Conservation (phyloP, 2,113 vertebrate species). For the Mormyrus lacerda region DNA sequence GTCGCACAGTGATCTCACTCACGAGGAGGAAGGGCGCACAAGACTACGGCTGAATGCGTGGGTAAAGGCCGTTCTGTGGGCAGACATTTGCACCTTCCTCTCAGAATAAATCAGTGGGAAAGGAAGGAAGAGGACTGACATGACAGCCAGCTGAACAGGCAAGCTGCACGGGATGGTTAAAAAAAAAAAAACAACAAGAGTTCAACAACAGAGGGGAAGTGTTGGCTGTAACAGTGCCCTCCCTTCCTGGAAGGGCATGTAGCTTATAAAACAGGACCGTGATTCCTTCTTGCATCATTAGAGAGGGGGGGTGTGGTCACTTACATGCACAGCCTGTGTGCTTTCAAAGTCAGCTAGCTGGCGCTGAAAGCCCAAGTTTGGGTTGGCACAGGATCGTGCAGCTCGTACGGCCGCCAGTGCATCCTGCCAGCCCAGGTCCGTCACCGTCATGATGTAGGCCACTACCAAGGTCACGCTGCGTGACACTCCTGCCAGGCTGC, state of each 20-base stretch:
- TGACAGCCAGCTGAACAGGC: not conserved
- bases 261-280: not conserved
- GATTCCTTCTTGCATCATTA: not conserved
- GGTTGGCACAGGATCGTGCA: conserved; percentile 77
- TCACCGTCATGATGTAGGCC: conserved; percentile 93
- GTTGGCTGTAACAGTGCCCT: not conserved
- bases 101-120: not conserved
- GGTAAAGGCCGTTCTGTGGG: not conserved
- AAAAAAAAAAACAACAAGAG: not conserved
- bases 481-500: conserved; percentile 88
- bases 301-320: not conserved
- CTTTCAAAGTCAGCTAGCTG: conserved; percentile 87
- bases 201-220: not conserved
- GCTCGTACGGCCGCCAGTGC: conserved; percentile 73
- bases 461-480: conserved; percentile 89
- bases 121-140: not conserved
- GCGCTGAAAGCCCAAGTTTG: conserved; percentile 85
- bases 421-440: conserved; percentile 86
- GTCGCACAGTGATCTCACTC: not conserved
- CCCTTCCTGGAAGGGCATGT: not conserved
- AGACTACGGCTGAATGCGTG: not conserved
- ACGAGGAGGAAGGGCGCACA: not conserved
- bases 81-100: not conserved
- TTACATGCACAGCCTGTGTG: conserved; percentile 71
- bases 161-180: not conserved